Percentiles rank a stretch among this genome's conserved stretches.
Conservation (phyloP, 1,140 invertebrate species). For the Drosophila pallidifrons region DNA sequence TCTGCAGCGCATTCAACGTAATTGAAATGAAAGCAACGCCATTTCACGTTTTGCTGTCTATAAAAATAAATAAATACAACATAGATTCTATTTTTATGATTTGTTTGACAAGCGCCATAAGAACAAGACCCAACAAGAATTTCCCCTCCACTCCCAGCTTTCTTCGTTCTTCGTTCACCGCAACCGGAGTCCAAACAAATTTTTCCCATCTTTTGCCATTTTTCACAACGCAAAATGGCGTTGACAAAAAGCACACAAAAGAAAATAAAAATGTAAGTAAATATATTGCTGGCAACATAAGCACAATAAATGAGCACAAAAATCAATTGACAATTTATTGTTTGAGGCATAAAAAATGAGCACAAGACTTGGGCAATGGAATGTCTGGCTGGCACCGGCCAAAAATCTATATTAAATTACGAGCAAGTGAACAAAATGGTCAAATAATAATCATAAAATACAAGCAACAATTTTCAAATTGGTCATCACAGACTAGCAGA, state of each 20-base stretch:
- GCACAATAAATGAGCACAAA: conserved; percentile 70
- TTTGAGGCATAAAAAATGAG: conserved; percentile 71
- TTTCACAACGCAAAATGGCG: conserved; percentile 56
- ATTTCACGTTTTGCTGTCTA: conserved; percentile 60
- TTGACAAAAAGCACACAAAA: conserved; percentile 29
- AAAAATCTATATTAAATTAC: conserved; percentile 81
- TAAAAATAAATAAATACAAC: conserved; percentile 43
- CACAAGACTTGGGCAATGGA: background rate
- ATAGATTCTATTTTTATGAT: conserved; percentile 67
- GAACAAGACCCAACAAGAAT: conserved; percentile 18
- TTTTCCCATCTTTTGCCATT: conserved; percentile 39
- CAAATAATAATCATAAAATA: conserved; percentile 78
- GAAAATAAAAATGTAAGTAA: conserved; percentile 36
- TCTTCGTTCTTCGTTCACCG: background rate
- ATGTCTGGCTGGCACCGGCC: background rate
- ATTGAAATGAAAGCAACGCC: conserved; percentile 75
- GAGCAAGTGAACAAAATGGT: conserved; percentile 69
- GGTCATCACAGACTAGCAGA: background rate
- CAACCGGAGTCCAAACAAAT: conserved; percentile 36
- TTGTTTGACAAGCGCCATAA: conserved; percentile 65
- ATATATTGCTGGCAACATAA: conserved; percentile 67
- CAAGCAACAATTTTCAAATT: background rate
- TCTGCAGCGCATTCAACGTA: conserved; percentile 58
- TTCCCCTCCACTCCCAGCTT: background rate
- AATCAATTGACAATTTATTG: conserved; percentile 82